Evolutionary conservation across 1,140 invertebrate genomes (phyloP), one percentile per base, ranked within the genome.

Genomic region (Frieseomelitta varia): DNA sequence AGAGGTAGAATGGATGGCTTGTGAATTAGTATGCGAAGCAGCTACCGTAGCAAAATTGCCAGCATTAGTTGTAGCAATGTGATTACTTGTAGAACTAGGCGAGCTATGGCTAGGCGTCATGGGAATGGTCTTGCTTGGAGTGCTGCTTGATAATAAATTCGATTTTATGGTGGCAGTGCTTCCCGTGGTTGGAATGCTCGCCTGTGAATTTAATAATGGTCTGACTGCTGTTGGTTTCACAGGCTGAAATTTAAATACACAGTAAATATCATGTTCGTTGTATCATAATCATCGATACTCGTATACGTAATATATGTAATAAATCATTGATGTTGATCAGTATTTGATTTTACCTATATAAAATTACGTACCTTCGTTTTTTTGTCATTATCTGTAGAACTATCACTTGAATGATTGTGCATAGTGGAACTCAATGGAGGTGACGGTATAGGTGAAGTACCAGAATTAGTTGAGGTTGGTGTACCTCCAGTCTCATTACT

Each of bases 391-490:
- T 97, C 96, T 82, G 96, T 96, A 74, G 96, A 97, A 92, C 95
- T 96, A 94, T 97, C 97, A 92, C 96, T 97, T 92, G 97, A 97
- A 96, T 97, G 97, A 92, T 97, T 97, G 92, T 96, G 95, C 92
- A 95, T 94, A 78, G 95, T 96, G 92, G 93, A 95, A 93, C 94
- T 95, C 92, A 96, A 94, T 84, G 94, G 93, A 61, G 96, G 96
- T 71, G 96, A 96, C 76, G 97, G 96, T 91, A 96, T 95, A 27
- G 96, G 96, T 65, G 96, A 97, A 84, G 95, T 95, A 93, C 96
- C 96, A 91, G 97, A 98, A 87, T 97, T 97, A 91, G 96, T 97
- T 80, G 97, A 98, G 86, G 97, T 97, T 56, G 97, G 98, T 77
- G 97, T 98, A 84, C 97, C 97, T 79, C 96, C 96, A 19, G 97